Percentiles rank a stretch among this genome's conserved stretches.
Conservation (phyloP, 1,140 invertebrate species). For the Meloidogyne floridensis region DNA sequence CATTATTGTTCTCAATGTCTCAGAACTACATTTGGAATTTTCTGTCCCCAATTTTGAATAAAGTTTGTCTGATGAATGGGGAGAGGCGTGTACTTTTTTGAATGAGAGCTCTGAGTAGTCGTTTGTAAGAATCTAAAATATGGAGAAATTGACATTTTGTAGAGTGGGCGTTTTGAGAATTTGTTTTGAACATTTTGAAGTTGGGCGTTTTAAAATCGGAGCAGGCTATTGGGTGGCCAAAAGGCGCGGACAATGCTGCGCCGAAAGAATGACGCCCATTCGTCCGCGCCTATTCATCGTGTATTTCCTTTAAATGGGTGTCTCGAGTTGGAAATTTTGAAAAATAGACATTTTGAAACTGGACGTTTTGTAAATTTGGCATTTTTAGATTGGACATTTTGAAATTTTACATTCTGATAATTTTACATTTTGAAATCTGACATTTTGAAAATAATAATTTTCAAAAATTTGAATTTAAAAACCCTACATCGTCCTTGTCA, state of each 20-base stretch:
- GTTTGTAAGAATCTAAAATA: slow-evolving; percentile 40
- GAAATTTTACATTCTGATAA: too few species aligned
- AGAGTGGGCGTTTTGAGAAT: neutral
- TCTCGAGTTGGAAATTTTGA: too few species aligned
- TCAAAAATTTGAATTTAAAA: neutral
- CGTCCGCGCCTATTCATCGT: too few species aligned
- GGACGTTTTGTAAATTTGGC: too few species aligned
- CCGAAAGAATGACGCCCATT: too few species aligned
- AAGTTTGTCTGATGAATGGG: slow-evolving; percentile 35
- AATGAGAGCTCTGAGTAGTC: slow-evolving; percentile 57
- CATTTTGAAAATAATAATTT: too few species aligned
- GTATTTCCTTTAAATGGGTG: too few species aligned
- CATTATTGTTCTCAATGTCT: slow-evolving; percentile 54
- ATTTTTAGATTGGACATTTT: too few species aligned
- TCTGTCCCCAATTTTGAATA: slow-evolving; percentile 36
- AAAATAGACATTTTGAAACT: too few species aligned
- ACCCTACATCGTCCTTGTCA: slow-evolving; percentile 38
- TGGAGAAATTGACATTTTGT: neutral
- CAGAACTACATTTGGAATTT: slow-evolving; percentile 53
- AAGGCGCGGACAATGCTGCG: too few species aligned
- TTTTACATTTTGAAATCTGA: slow-evolving; percentile 16
- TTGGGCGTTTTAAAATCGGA: too few species aligned
- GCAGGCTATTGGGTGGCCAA: too few species aligned
- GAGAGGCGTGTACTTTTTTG: slow-evolving; percentile 33
- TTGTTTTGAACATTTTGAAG: slow-evolving; percentile 20